Conservation (phyloP, 2,888 invertebrate genomes). For the Liopterus haemorrhoidalis region DNA sequence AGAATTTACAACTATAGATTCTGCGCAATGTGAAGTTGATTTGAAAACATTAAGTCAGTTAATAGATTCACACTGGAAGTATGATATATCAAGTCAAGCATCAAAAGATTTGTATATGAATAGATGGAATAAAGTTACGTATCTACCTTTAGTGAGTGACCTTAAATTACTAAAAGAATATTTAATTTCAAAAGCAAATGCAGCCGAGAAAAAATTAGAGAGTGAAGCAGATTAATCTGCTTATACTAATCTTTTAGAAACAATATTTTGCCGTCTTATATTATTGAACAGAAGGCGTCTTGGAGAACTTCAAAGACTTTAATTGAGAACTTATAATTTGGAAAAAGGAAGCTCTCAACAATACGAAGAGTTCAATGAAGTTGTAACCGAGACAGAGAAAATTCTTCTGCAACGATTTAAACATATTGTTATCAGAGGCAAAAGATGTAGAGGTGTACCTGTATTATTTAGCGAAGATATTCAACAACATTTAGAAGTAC, state of each 20-base stretch:
- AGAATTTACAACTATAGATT: constrained; percentile 11
- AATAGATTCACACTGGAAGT: constrained; percentile 22
- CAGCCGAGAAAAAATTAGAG: background rate
- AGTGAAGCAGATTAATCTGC: constrained; percentile 8
- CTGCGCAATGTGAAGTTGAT: constrained; percentile 27
- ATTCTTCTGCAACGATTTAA: no score
- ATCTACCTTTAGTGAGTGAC: constrained; percentile 28
- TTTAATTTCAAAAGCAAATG: constrained; percentile 8
- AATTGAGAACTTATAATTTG: no score
- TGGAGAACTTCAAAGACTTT: constrained; percentile 24
- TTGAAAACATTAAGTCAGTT: constrained; percentile 30
- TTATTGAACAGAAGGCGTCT: constrained; percentile 24
- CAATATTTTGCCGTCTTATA: constrained; percentile 24
- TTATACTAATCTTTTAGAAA: constrained; percentile 22
- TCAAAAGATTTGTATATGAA: constrained; percentile 26
- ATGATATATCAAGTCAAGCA: constrained; percentile 30
- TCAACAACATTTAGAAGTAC: no score
- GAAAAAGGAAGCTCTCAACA: no score
- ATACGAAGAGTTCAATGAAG: no score
- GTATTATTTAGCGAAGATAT: no score
- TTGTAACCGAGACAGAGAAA: no score
- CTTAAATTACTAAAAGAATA: constrained; percentile 27
- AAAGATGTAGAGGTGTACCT: no score
- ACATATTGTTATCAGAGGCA: no score
- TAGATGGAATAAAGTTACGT: constrained; percentile 25